A percentile compares a stretch with the other conserved stretches of the same genome.
Evolutionary conservation across 2,113 vertebrate genomes (phyloP).

Genomic region (Mus spicilegus): DNA sequence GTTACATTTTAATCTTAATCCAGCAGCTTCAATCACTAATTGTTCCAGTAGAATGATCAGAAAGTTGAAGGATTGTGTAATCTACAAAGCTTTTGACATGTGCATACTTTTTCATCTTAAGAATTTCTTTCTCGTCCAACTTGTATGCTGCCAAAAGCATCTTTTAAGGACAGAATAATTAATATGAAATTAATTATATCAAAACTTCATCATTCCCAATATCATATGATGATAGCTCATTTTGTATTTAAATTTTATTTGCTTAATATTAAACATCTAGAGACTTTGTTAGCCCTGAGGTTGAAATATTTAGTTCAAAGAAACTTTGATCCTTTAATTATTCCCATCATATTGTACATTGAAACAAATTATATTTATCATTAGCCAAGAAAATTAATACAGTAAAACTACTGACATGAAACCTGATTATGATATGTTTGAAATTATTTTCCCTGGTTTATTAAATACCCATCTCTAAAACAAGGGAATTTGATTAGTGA

Average conservation of each 20-base stretch:
- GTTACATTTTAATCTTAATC: slow-evolving; percentile 62
- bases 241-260: slow-evolving; percentile 76
- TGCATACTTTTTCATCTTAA: slow-evolving; percentile 58
- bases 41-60: slow-evolving; percentile 60
- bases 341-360: slow-evolving; percentile 69
- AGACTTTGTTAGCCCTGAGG: slow-evolving; percentile 73
- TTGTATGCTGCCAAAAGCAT: slow-evolving; percentile 52
- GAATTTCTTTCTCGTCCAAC: slow-evolving; percentile 55
- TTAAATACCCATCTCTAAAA: slow-evolving; percentile 64
- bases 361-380: slow-evolving; percentile 76
- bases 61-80: slow-evolving; percentile 29
- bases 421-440: slow-evolving; percentile 67
- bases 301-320: slow-evolving; percentile 79
- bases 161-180: slow-evolving; percentile 69
- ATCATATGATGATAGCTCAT: slow-evolving; percentile 61
- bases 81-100: slow-evolving; percentile 56
- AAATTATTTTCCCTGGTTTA: slow-evolving; percentile 66
- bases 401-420: slow-evolving; percentile 67
- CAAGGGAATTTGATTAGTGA: slow-evolving; percentile 56
- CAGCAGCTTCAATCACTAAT: slow-evolving; percentile 56
- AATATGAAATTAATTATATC: slow-evolving; percentile 73
- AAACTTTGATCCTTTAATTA: slow-evolving; percentile 78
- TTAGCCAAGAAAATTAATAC: slow-evolving; percentile 74
- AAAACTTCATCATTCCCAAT: slow-evolving; percentile 61
- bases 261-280: slow-evolving; percentile 67